These are phyloP conservation scores for Orchestia grillus DNA, from an alignment of 1,140 invertebrate genomes.

Conservation along the genomic window DNA sequence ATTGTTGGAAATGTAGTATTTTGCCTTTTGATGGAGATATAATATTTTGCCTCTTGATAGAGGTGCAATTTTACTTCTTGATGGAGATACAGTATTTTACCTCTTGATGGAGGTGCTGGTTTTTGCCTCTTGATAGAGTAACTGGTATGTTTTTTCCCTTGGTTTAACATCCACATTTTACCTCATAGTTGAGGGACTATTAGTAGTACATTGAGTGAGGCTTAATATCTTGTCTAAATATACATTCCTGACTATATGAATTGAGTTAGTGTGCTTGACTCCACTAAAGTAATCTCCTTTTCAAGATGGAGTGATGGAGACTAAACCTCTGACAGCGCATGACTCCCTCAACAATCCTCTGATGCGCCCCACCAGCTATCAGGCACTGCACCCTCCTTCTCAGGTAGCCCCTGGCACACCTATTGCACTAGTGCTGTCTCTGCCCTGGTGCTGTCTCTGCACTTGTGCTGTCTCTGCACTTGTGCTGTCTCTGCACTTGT, in stretches of 20 bases:
- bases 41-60: neutral
- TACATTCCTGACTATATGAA: neutral
- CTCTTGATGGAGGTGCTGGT: no score
- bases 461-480: no score
- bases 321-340: constrained; percentile 53
- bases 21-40: neutral
- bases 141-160: neutral
- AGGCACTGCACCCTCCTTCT: constrained; percentile 55
- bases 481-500: no score
- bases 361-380: constrained; percentile 51
- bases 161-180: neutral
- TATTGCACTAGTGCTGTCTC: neutral
- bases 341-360: constrained; percentile 54
- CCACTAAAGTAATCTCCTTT: constrained; percentile 3
- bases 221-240: neutral
- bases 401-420: constrained; percentile 15
- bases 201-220: neutral
- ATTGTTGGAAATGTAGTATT: neutral
- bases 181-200: neutral
- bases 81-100: neutral
- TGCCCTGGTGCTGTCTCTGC: no score
- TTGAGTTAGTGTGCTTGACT: neutral
- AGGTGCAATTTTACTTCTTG: neutral
- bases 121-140: no score
- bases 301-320: constrained; percentile 54